A percentile compares a stretch with the other conserved stretches of the same genome.
Evolutionary conservation across 2,888 invertebrate species (phyloP).

Genomic region (Eilema caniola): DNA sequence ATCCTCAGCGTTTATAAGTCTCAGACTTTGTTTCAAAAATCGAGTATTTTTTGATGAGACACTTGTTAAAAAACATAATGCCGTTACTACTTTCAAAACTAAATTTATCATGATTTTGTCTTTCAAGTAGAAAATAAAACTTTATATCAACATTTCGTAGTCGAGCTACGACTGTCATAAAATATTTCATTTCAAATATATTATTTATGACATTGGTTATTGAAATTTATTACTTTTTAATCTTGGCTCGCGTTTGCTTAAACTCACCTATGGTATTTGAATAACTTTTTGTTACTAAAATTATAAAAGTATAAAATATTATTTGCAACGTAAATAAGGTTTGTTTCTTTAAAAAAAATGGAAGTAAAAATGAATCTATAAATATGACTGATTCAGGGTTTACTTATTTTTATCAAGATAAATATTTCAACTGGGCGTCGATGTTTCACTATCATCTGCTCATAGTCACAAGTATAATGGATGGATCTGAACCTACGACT

Average conservation of each 20-base stretch:
- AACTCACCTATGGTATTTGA: background rate
- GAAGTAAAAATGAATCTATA: too few species aligned
- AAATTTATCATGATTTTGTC: slow-evolving; percentile 6
- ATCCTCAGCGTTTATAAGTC: background rate
- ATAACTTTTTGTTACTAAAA: background rate
- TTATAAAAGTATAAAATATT: background rate
- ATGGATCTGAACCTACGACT: too few species aligned
- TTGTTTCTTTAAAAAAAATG: too few species aligned
- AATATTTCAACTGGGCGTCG: too few species aligned
- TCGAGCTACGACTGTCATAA: background rate
- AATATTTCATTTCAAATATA: slow-evolving; percentile 4
- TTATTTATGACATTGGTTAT: slow-evolving; percentile 8
- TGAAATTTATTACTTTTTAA: slow-evolving; percentile 3
- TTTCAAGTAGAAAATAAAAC: background rate
- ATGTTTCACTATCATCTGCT: too few species aligned
- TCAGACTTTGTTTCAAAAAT: background rate
- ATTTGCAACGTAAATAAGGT: background rate
- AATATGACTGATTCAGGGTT: background rate
- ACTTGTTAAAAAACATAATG: slow-evolving; percentile 1
- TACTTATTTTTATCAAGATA: too few species aligned
- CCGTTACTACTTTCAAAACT: background rate
- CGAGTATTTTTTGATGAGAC: background rate
- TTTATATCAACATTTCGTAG: slow-evolving; percentile 7
- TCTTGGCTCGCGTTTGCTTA: background rate
- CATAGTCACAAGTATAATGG: too few species aligned